A percentile compares a stretch with the other conserved stretches of the same genome.
Conservation (phyloP, 92 coral and sea anemone genomes). For the Pocillopora meandrina region DNA sequence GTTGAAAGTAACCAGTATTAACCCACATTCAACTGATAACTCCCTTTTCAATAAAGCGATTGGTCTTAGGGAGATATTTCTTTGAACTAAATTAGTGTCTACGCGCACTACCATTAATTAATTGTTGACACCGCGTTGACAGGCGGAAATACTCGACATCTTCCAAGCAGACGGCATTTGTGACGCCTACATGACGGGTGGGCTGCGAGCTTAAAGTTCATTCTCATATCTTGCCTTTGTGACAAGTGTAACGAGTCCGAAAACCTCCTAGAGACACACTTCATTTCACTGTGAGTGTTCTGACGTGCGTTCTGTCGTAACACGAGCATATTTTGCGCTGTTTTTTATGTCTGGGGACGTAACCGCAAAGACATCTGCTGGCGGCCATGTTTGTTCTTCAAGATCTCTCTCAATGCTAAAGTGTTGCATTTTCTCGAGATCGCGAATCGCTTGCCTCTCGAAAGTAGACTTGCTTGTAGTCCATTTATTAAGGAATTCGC, state of each 20-base stretch:
- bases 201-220: neutral
- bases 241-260: neutral
- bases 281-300: constrained; percentile 26
- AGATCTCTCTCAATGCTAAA: constrained; percentile 14
- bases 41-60: constrained; percentile 1
- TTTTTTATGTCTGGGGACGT: neutral
- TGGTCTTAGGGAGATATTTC: constrained; percentile 28
- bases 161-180: constrained; percentile 42
- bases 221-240: neutral
- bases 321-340: neutral
- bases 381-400: constrained; percentile 47
- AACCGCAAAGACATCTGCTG: constrained; percentile 16
- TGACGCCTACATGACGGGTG: constrained; percentile 37
- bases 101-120: constrained; percentile 72
- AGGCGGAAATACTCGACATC: constrained; percentile 65
- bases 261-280: constrained; percentile 3
- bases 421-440: constrained; percentile 4
- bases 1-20: neutral
- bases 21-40: neutral
- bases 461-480: neutral
- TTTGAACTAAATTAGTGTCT: constrained; percentile 60
- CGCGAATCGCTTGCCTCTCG: neutral
- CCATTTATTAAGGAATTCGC: neutral
- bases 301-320: neutral
- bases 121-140: constrained; percentile 88